phyloP scores from a whole-genome alignment of 2,797 vertebrate genomes.

The Sebastes elongatus region DNA sequence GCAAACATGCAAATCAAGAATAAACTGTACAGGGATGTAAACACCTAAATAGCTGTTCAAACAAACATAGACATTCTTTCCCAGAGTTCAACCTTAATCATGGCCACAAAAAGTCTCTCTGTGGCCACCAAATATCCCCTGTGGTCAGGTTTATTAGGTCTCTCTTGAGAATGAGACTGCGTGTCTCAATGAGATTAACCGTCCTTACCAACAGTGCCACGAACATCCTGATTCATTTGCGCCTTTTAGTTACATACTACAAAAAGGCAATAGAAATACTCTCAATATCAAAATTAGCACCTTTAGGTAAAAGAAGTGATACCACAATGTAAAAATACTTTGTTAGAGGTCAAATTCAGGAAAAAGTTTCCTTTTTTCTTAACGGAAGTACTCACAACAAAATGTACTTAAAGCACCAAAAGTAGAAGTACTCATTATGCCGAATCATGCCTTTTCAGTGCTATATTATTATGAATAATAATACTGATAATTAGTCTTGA shows the following conservation, averaged over 20 bases:
- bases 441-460: not conserved
- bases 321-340: not conserved
- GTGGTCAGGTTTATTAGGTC: too few species aligned
- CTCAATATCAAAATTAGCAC: too few species aligned
- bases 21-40: conserved; percentile 7
- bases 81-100: not conserved
- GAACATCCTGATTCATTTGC: not conserved
- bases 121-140: too few species aligned
- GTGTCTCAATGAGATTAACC: too few species aligned
- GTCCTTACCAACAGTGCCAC: not conserved
- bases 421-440: not conserved
- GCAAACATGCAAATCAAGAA: conserved; percentile 3
- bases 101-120: not conserved
- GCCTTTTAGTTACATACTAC: not conserved
- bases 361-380: not conserved
- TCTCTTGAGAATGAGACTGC: too few species aligned
- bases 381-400: not conserved
- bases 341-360: not conserved
- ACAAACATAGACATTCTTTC: not conserved
- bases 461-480: not conserved
- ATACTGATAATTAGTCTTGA: not conserved
- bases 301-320: too few species aligned
- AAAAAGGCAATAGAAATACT: not conserved
- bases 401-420: not conserved
- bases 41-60: not conserved